Conservation (phyloP, 2,797 vertebrate genomes). For the Sarcophilus harrisii region DNA sequence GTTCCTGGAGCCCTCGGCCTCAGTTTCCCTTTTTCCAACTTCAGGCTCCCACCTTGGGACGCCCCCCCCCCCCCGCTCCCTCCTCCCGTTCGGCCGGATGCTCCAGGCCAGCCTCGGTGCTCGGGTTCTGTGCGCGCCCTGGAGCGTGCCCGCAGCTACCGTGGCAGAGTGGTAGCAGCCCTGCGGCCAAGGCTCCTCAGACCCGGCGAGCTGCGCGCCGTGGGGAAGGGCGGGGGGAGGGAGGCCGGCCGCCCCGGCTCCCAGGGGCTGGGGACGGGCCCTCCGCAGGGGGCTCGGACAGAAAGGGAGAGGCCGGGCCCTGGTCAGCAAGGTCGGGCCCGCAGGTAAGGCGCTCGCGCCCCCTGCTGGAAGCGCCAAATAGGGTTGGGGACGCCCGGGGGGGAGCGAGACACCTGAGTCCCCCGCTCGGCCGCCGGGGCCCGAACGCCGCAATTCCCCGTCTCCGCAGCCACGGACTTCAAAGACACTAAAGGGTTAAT, state of each 20-base stretch:
- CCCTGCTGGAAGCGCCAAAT: constrained; percentile 49
- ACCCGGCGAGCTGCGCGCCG: neutral
- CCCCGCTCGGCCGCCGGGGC: fast-evolving
- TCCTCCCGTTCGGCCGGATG: neutral
- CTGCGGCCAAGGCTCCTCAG: neutral
- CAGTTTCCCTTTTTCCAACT: neutral
- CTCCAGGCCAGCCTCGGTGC: neutral
- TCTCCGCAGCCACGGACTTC: neutral
- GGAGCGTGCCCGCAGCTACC: neutral
- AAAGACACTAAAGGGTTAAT: constrained; percentile 69
- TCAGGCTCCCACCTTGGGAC: neutral
- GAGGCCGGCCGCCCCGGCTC: no score
- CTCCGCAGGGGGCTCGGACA: no score
- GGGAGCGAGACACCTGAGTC: neutral
- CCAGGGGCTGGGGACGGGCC: no score
- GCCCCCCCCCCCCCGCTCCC: neutral
- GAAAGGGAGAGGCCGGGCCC: neutral
- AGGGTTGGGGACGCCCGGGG: neutral
- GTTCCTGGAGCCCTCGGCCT: neutral
- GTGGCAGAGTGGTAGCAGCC: neutral
- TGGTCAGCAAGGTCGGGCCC: neutral
- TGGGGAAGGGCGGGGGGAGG: neutral
- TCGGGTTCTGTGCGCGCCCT: neutral
- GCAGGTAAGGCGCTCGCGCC: constrained; percentile 23
- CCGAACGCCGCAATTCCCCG: neutral